Evolutionary conservation across 2,113 vertebrate species (phyloP).

Genomic region (Menidia beryllina): DNA sequence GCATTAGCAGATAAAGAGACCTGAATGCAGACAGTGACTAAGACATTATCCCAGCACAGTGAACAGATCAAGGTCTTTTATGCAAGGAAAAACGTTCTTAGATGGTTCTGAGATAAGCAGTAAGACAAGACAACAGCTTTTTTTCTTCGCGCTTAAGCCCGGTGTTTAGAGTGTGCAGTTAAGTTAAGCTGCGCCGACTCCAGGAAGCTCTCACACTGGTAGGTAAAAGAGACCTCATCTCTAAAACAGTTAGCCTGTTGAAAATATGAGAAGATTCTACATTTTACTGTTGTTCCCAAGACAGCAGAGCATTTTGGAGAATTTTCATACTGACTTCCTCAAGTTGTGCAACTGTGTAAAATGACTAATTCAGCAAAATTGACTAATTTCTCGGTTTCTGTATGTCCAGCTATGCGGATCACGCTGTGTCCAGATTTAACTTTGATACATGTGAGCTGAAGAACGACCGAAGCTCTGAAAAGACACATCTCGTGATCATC

Average conservation of each 20-base stretch:
- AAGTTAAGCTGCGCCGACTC: constrained; percentile 74
- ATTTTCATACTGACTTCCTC: too few species aligned
- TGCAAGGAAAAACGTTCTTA: constrained; percentile 7
- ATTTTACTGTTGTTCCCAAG: background rate
- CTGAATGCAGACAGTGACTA: constrained; percentile 22
- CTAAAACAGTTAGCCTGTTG: too few species aligned
- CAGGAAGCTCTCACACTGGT: constrained; percentile 50
- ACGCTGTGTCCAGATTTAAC: background rate
- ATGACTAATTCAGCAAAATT: too few species aligned
- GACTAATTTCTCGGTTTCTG: constrained; percentile 8
- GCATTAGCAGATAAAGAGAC: constrained; percentile 11
- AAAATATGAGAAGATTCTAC: too few species aligned
- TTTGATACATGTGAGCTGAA: constrained; percentile 34
- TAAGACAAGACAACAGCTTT: constrained; percentile 53
- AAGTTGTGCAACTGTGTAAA: too few species aligned
- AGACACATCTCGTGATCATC: constrained; percentile 23
- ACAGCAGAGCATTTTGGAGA: background rate
- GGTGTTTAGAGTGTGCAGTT: constrained; percentile 64
- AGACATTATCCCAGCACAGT: constrained; percentile 1
- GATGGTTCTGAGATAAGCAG: constrained; percentile 66
- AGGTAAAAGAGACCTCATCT: constrained; percentile 3
- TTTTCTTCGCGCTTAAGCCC: constrained; percentile 69
- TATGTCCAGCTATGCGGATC: background rate
- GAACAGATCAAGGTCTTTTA: constrained; percentile 50
- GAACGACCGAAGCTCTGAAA: constrained; percentile 32